Evolutionary conservation across 2,888 invertebrate species (phyloP).

Genomic region (Lottia scabra): DNA sequence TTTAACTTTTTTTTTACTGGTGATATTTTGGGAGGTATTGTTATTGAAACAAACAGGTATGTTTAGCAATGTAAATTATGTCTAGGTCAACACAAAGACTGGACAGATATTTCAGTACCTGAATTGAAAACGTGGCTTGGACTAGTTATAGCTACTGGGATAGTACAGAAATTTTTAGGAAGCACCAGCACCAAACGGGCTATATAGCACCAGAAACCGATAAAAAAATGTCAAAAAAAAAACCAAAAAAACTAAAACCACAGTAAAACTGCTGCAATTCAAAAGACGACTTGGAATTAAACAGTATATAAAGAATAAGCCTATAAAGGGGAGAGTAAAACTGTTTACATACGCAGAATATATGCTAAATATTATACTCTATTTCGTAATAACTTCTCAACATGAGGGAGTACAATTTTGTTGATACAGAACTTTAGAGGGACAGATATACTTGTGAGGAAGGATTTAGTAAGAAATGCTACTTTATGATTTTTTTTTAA

Average conservation of each 20-base stretch:
- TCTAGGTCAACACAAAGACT: background rate
- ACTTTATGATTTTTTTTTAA: too few relatives aligned
- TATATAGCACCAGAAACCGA: too few relatives aligned
- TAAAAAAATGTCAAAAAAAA: too few relatives aligned
- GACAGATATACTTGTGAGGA: too few relatives aligned
- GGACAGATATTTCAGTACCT: background rate
- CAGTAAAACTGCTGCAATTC: background rate
- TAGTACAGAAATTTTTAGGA: background rate
- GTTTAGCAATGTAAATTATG: background rate
- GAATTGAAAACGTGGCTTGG: conserved; percentile 1
- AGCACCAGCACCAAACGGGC: too few relatives aligned
- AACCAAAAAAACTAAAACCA: too few relatives aligned
- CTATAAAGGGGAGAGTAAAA: background rate
- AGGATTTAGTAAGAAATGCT: too few relatives aligned
- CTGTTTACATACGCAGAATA: background rate
- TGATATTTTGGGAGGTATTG: too few relatives aligned
- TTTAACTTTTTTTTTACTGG: too few relatives aligned
- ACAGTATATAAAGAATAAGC: background rate
- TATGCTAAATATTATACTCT: background rate
- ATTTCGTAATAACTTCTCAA: too few relatives aligned
- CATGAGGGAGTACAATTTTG: too few relatives aligned
- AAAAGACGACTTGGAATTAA: background rate
- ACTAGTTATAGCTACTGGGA: background rate
- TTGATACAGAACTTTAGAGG: too few relatives aligned
- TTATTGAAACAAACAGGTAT: background rate